phyloP scores from a whole-genome alignment of 2,888 invertebrate species.

The Mechanitis mazaeus region DNA sequence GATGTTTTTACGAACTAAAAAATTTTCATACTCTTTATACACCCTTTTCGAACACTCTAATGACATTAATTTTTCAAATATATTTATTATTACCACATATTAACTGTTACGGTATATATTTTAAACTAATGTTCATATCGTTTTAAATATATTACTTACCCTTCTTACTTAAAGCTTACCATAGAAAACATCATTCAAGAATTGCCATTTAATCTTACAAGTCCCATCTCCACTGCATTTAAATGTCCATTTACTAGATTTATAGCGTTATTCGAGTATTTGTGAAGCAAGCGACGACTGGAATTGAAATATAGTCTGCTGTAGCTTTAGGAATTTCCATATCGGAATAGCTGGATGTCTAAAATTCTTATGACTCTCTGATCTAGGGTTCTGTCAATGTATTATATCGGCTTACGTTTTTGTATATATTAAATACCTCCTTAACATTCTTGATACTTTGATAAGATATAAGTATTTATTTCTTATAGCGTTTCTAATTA shows the following conservation, averaged over 20 bases:
- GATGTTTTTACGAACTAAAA: too few species aligned
- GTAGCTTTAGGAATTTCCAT: conserved; percentile 20
- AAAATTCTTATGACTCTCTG: conserved; percentile 6
- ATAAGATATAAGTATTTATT: not conserved
- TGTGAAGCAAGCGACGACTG: conserved; percentile 43
- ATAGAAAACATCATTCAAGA: conserved; percentile 3
- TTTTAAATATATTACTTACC: not conserved
- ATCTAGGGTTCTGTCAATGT: not conserved
- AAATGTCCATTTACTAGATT: conserved; percentile 56
- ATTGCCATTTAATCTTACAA: conserved; percentile 3
- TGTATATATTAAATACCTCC: not conserved
- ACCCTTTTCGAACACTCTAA: too few species aligned
- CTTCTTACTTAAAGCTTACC: not conserved
- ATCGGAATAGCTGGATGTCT: conserved; percentile 13
- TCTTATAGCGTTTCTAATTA: not conserved
- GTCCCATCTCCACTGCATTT: conserved; percentile 45
- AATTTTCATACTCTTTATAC: too few species aligned
- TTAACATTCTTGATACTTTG: not conserved
- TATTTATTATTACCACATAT: too few species aligned
- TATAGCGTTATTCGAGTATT: conserved; percentile 37
- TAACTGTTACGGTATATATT: too few species aligned
- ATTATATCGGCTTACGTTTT: not conserved
- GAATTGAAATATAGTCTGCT: conserved; percentile 43
- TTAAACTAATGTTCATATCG: too few species aligned
- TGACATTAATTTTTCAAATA: too few species aligned